Percentiles rank a stretch among this genome's conserved stretches.
phyloP scores from a whole-genome alignment of 2,113 vertebrate genomes.

The Triplophysa dalaica region DNA sequence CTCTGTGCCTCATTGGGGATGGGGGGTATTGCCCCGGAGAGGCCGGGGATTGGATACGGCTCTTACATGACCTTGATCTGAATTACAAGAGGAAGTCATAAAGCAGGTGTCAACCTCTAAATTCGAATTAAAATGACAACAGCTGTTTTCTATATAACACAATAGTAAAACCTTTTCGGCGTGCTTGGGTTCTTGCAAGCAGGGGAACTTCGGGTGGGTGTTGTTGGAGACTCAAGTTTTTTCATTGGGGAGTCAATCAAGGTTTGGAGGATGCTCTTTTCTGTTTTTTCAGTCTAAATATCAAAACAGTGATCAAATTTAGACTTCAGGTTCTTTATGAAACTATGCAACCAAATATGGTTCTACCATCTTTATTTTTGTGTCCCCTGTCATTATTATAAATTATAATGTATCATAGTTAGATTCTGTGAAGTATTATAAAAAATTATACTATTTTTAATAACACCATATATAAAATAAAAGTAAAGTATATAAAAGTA shows the following conservation, averaged over 20 bases:
- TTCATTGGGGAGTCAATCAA: slow-evolving; percentile 69
- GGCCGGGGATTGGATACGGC: slow-evolving; percentile 85
- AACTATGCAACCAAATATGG: too few relatives aligned
- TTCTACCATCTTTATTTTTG: too few relatives aligned
- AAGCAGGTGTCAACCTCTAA: background rate
- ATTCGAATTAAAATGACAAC: background rate
- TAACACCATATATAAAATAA: too few relatives aligned
- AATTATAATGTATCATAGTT: too few relatives aligned
- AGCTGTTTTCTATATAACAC: background rate
- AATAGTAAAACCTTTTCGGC: slow-evolving; percentile 67
- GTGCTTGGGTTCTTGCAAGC: slow-evolving; percentile 77
- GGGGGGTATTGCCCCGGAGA: slow-evolving; percentile 78
- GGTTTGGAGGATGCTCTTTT: slow-evolving; percentile 63
- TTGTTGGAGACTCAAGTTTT: slow-evolving; percentile 76
- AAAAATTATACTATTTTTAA: too few relatives aligned
- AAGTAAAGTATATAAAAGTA: too few relatives aligned
- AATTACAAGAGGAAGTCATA: background rate
- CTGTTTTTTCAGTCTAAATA: slow-evolving; percentile 80
- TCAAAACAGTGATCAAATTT: background rate
- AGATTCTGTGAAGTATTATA: too few relatives aligned
- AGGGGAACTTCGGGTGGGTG: slow-evolving; percentile 78
- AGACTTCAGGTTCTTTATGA: too few relatives aligned
- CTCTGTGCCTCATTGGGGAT: slow-evolving; percentile 82
- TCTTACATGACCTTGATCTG: slow-evolving; percentile 78
- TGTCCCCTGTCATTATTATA: too few relatives aligned